Evolutionary conservation across 2,797 vertebrate genomes (phyloP).

Genomic region (Pseudocheirus occidentalis): DNA sequence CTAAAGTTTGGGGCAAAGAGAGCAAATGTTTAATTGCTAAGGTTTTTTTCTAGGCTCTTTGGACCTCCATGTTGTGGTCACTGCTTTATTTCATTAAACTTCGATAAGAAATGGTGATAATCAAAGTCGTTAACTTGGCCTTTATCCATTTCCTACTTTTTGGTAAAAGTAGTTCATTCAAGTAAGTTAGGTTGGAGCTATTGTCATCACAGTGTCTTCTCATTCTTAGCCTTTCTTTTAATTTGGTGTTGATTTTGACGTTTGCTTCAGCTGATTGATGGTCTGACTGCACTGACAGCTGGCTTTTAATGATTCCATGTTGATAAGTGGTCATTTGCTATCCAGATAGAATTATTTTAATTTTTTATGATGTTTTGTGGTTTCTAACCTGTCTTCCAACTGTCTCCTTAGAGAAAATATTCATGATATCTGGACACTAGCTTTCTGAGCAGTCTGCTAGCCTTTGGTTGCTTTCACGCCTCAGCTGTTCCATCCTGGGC

Average conservation of each 20-base stretch:
- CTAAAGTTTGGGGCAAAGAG: not conserved
- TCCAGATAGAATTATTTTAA: not conserved
- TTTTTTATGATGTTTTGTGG: not conserved
- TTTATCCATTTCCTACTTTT: not conserved
- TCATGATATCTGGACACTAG: not conserved
- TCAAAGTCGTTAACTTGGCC: not conserved
- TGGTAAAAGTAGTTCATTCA: not conserved
- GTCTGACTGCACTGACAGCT: not conserved
- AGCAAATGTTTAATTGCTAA: not conserved
- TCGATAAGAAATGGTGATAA: not conserved
- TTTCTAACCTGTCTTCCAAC: not conserved
- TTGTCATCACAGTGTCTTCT: not conserved
- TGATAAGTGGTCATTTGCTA: not conserved
- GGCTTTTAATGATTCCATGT: not conserved
- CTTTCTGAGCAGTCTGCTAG: not conserved
- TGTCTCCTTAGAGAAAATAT: not conserved
- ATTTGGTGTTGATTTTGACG: not conserved
- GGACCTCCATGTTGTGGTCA: not conserved
- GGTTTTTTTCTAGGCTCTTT: not conserved
- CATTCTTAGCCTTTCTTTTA: not conserved
- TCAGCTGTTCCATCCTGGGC: not conserved
- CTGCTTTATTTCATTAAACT: not conserved
- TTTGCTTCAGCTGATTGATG: not conserved
- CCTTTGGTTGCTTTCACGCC: not conserved
- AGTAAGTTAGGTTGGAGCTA: not conserved